These are phyloP conservation scores for Trichopoda pennipes DNA, from an alignment of 2,888 invertebrate genomes.

Conservation along the genomic window DNA sequence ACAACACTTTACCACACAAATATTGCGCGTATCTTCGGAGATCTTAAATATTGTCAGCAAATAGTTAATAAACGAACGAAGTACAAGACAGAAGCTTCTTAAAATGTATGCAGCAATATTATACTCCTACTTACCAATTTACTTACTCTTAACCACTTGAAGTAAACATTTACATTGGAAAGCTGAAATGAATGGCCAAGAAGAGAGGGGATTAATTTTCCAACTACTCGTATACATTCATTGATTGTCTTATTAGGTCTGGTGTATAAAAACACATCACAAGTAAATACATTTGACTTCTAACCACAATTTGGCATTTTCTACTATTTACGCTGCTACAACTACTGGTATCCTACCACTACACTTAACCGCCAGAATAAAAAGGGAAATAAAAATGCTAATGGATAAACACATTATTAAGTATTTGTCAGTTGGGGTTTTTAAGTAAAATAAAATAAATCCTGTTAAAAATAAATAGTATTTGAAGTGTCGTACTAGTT, in stretches of 20 bases:
- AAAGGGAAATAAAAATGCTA: slow-evolving; percentile 72
- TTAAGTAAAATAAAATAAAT: slow-evolving; percentile 45
- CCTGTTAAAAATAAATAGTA: slow-evolving; percentile 6
- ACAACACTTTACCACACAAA: too few species aligned
- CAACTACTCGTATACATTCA: slow-evolving; percentile 12
- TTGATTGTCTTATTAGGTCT: slow-evolving; percentile 28
- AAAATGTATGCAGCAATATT: slow-evolving; percentile 39
- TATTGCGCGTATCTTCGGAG: too few species aligned
- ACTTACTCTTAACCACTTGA: slow-evolving; percentile 39
- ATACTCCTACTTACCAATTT: slow-evolving; percentile 23
- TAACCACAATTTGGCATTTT: slow-evolving; percentile 66
- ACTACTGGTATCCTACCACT: slow-evolving; percentile 64
- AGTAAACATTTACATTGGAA: slow-evolving; percentile 51
- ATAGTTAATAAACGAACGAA: not conserved
- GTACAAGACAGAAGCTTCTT: slow-evolving; percentile 1
- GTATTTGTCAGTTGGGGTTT: slow-evolving; percentile 54
- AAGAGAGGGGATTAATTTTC: slow-evolving; percentile 6
- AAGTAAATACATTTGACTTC: slow-evolving; percentile 38
- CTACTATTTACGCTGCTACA: slow-evolving; percentile 61
- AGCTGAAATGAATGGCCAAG: slow-evolving; percentile 4
- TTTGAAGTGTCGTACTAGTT: slow-evolving; percentile 17
- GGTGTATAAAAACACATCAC: slow-evolving; percentile 1
- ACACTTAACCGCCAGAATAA: slow-evolving; percentile 57
- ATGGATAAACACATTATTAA: slow-evolving; percentile 76
- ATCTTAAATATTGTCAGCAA: slow-evolving; percentile 19